These are phyloP conservation scores for Oostethus manadensis DNA, from an alignment of 2,113 vertebrate species.

Conservation along the genomic window DNA sequence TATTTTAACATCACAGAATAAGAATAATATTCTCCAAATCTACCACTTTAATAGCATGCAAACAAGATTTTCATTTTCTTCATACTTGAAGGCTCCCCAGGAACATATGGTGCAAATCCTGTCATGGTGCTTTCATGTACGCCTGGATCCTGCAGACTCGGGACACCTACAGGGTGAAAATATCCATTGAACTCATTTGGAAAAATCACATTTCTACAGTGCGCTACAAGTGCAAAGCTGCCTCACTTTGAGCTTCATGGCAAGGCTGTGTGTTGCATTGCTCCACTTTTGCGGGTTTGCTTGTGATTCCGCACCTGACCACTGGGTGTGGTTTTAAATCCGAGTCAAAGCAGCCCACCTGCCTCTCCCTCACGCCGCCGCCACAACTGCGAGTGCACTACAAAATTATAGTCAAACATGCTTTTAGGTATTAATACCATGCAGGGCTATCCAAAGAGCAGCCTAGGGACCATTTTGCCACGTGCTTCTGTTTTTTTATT, in stretches of 20 bases:
- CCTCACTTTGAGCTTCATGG: constrained; percentile 76
- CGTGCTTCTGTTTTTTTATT: no score
- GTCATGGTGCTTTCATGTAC: constrained; percentile 56
- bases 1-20: background rate
- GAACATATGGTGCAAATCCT: constrained; percentile 60
- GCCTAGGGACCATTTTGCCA: no score
- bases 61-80: background rate
- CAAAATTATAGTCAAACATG: background rate
- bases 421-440: background rate
- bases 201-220: background rate
- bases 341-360: constrained; percentile 75
- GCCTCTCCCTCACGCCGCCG: constrained; percentile 78
- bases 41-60: background rate
- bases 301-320: constrained; percentile 63
- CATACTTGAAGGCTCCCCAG: constrained; percentile 44
- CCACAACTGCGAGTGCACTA: constrained; percentile 86
- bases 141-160: constrained; percentile 74
- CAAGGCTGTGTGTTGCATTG: constrained; percentile 83
- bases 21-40: no score
- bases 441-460: background rate
- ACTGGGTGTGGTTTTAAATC: constrained; percentile 71
- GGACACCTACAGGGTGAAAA: constrained; percentile 65
- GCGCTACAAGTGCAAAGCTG: background rate
- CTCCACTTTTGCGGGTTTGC: constrained; percentile 72
- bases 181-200: background rate